Evolutionary conservation across 2,888 invertebrate species (phyloP), one percentile per base, ranked within the genome.

Genomic region (Xanthia togata): DNA sequence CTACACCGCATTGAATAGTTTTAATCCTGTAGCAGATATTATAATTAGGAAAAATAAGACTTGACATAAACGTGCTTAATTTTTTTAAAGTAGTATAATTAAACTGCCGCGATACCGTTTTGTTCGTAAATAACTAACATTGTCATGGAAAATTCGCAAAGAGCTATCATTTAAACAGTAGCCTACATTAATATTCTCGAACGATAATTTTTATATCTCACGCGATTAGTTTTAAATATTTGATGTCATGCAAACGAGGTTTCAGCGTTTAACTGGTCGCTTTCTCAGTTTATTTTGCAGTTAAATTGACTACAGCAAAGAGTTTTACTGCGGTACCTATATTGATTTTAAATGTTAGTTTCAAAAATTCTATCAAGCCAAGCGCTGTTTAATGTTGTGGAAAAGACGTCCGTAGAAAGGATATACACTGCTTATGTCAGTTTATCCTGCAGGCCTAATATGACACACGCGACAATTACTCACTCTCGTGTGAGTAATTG

Each of bases 201-300:
- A 69, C 55, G n/a, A 57, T 76, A n/a, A 60, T 57, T 70, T 63
- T 82, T 62, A 62, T 65, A n/a, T 55, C 38, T 62, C 82, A 82
- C 82, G 82, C 85, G 76, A 84, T 64, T 79, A 35, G 50, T 68
- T 74, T 44, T 31, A 62, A 70, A 65, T 6, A 31, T 26, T 38
- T 17, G 41, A 14, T 11, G n/a, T 64, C 75, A 76, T 70, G 85
- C 85, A 59, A 82, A 31, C 31, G 4, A 20, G 6, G 35, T 64
- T 69, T 69, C 12, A 14, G 55, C 9, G 47, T 67, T 81, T 81
- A 23, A 81, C 31, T 67, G 31, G 6, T 62, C n/a, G 17, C 35
- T 26, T 23, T 26, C n/a, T 59, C 14, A 23, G 17, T 73, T 41
- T 0, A 60, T 38, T 20, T 63, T 38, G 23, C 5, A 44, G 31